Percentiles rank a stretch among this genome's conserved stretches.
Conservation (phyloP, 2,797 vertebrate genomes). For the Linurgus olivaceus region DNA sequence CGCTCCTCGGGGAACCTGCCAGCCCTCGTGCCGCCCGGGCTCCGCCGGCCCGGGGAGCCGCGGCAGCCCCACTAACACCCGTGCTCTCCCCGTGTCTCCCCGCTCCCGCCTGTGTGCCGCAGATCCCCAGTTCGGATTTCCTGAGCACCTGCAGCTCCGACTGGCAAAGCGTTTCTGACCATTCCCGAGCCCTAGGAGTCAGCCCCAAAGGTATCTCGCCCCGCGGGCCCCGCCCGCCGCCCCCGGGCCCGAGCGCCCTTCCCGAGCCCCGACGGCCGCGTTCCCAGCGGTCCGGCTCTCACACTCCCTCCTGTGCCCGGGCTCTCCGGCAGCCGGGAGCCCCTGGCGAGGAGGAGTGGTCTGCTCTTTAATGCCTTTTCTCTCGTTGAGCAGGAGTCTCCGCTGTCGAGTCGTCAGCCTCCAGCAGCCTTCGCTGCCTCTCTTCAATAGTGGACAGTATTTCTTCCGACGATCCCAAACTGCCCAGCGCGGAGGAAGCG, state of each 20-base stretch:
- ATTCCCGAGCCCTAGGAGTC: conserved; percentile 83
- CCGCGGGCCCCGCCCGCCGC: neutral
- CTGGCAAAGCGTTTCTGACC: conserved; percentile 86
- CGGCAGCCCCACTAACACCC: neutral
- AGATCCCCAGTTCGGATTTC: conserved; percentile 80
- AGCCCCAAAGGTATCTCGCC: conserved; percentile 82
- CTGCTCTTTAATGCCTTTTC: neutral
- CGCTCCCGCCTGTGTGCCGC: neutral
- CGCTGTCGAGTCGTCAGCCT: conserved; percentile 81
- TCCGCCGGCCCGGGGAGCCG: neutral
- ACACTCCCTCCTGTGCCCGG: neutral
- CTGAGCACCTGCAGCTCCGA: conserved; percentile 82
- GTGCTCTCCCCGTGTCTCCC: neutral
- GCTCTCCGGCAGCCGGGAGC: neutral
- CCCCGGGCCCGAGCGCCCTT: neutral
- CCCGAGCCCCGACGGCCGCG: neutral
- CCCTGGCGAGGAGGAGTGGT: neutral
- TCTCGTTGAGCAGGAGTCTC: conserved; percentile 70
- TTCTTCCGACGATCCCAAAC: conserved; percentile 84
- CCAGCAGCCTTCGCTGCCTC: conserved; percentile 91
- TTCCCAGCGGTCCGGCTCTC: neutral
- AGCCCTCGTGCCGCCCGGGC: neutral
- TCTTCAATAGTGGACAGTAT: conserved; percentile 98
- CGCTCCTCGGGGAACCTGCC: neutral
- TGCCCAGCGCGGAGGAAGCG: conserved; percentile 72